Evolutionary conservation across 1,140 invertebrate species (phyloP).

Genomic region (Zelostemma sp.): DNA sequence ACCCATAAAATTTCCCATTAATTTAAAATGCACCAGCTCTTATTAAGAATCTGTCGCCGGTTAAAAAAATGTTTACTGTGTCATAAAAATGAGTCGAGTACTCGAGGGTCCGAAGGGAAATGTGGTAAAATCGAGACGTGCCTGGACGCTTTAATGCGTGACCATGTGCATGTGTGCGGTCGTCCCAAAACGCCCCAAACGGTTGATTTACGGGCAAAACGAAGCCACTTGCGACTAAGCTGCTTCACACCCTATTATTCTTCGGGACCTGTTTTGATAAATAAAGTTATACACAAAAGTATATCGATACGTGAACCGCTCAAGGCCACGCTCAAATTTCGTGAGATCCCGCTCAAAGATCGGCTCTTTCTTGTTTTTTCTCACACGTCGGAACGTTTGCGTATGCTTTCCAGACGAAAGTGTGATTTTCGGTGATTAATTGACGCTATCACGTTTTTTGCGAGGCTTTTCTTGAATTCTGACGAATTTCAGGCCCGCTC

Average conservation of each 20-base stretch:
- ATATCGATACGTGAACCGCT: constrained; percentile 32
- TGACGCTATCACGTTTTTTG: too few relatives aligned
- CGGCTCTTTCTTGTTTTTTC: constrained; percentile 16
- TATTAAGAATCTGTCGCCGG: background rate
- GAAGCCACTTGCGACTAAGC: background rate
- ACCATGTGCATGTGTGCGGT: background rate
- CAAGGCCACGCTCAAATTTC: constrained; percentile 40
- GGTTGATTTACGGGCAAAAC: background rate
- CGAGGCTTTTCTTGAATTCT: too few relatives aligned
- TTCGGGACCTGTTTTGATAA: background rate
- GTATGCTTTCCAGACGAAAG: constrained; percentile 24
- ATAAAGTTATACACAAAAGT: constrained; percentile 15
- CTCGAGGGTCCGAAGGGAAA: background rate
- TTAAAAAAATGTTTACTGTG: background rate
- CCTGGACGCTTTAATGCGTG: background rate
- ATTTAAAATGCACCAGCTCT: too few relatives aligned
- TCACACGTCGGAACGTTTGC: constrained; percentile 3
- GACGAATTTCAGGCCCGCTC: too few relatives aligned
- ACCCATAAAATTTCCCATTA: too few relatives aligned
- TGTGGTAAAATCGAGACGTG: background rate
- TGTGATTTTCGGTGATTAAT: constrained; percentile 10
- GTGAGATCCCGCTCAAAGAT: constrained; percentile 48
- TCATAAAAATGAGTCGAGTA: background rate
- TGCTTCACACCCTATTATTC: background rate
- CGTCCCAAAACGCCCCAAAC: background rate